These are phyloP conservation scores for Pocillopora meandrina DNA, from an alignment of 92 coral and sea anemone species.

Conservation along the genomic window DNA sequence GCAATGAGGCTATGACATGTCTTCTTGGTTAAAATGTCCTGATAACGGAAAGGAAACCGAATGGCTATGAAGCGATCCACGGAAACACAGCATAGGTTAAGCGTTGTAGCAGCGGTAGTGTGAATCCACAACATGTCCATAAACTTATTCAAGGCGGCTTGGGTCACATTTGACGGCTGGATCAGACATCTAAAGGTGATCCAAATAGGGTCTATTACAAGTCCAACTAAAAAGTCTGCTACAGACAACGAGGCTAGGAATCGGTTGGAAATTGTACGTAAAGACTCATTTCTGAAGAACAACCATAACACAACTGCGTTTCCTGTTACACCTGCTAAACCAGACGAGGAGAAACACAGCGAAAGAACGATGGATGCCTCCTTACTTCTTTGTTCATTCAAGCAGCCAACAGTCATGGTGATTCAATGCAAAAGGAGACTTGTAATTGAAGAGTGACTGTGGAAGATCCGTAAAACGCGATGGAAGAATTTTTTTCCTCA, in stretches of 20 bases:
- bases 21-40: slow-evolving; percentile 5
- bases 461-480: too few species aligned
- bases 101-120: slow-evolving; percentile 27
- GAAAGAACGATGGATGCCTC: slow-evolving; percentile 6
- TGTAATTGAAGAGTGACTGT: too few species aligned
- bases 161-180: background rate
- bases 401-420: background rate
- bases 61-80: slow-evolving; percentile 22
- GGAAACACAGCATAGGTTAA: slow-evolving; percentile 32
- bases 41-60: slow-evolving; percentile 24
- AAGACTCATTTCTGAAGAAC: slow-evolving; percentile 19
- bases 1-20: slow-evolving; percentile 3
- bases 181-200: background rate
- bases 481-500: too few species aligned
- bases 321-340: slow-evolving; percentile 26
- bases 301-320: slow-evolving; percentile 28
- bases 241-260: slow-evolving; percentile 35
- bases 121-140: slow-evolving; percentile 21
- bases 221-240: slow-evolving; percentile 45
- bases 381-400: background rate
- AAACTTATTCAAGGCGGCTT: background rate
- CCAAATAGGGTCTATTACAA: slow-evolving; percentile 22
- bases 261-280: slow-evolving; percentile 39
- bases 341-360: background rate
- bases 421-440: background rate